Evolutionary conservation across 2,113 vertebrate species (phyloP).

Genomic region (Puma concolor): DNA sequence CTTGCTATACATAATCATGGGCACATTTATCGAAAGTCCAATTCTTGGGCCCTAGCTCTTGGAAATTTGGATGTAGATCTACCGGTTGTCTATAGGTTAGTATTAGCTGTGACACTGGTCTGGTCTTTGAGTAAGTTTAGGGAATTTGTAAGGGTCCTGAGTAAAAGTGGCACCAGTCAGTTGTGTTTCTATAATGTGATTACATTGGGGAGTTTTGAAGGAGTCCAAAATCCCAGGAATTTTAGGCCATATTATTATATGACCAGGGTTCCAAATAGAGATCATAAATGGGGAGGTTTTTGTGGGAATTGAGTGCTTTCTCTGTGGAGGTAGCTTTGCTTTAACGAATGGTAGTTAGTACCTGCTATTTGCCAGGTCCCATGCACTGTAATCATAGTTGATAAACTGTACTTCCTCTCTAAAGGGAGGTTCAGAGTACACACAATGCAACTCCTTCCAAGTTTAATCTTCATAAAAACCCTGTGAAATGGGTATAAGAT

Average conservation of each 20-base stretch:
- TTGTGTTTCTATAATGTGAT: neutral
- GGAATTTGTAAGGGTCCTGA: neutral
- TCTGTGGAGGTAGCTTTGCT: neutral
- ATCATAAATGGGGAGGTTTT: neutral
- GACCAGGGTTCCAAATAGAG: neutral
- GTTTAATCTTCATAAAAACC: neutral
- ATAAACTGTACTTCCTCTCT: neutral
- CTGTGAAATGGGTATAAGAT: neutral
- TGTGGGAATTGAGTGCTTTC: neutral
- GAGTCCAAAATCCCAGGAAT: neutral
- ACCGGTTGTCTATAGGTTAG: neutral
- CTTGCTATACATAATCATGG: neutral
- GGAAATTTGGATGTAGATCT: neutral
- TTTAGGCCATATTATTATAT: neutral
- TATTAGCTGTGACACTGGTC: neutral
- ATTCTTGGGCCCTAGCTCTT: neutral
- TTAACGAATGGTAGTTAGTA: neutral
- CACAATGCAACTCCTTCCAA: neutral
- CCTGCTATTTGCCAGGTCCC: neutral
- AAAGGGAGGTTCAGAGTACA: neutral
- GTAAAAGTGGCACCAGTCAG: neutral
- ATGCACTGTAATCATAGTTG: neutral
- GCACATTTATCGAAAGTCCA: neutral
- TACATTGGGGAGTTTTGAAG: neutral
- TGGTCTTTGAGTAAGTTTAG: neutral